Percentiles rank a stretch among this genome's conserved stretches.
Evolutionary conservation across 2,113 vertebrate species (phyloP).

Genomic region (Mungos mungo): DNA sequence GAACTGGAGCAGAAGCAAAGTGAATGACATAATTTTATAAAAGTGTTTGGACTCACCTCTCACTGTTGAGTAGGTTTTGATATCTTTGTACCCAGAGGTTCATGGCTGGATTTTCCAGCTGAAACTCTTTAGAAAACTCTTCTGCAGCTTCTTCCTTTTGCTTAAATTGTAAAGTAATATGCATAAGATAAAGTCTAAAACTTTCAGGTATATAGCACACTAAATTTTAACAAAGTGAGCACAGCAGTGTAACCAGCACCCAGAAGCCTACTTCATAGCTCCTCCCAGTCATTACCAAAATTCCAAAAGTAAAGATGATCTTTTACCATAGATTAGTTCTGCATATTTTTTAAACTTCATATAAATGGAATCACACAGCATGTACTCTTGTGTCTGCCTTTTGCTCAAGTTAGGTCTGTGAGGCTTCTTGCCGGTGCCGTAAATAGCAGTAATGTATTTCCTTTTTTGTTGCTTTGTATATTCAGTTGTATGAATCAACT

Average conservation of each 20-base stretch:
- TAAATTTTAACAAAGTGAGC: conserved; percentile 19
- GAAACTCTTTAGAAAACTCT: background rate
- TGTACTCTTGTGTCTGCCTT: background rate
- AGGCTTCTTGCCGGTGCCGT: background rate
- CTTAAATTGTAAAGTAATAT: background rate
- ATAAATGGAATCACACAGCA: background rate
- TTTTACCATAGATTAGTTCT: background rate
- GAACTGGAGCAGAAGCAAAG: conserved; percentile 39
- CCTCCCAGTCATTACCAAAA: background rate
- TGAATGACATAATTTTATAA: conserved; percentile 1
- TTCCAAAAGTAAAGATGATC: background rate
- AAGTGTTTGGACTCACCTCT: conserved; percentile 35
- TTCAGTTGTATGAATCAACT: background rate
- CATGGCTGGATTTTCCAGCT: conserved; percentile 21
- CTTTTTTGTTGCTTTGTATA: background rate
- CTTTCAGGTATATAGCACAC: background rate
- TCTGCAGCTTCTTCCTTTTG: conserved; percentile 8
- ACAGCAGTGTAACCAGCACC: background rate
- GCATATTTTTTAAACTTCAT: conserved; percentile 50
- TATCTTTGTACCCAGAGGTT: conserved; percentile 21
- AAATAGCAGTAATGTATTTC: background rate
- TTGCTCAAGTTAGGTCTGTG: background rate
- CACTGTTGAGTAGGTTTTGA: conserved; percentile 37
- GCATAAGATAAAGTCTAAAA: background rate
- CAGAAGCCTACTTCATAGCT: background rate